Evolutionary conservation across 1,140 invertebrate genomes (phyloP).

Genomic region (Solenopsis fugax): DNA sequence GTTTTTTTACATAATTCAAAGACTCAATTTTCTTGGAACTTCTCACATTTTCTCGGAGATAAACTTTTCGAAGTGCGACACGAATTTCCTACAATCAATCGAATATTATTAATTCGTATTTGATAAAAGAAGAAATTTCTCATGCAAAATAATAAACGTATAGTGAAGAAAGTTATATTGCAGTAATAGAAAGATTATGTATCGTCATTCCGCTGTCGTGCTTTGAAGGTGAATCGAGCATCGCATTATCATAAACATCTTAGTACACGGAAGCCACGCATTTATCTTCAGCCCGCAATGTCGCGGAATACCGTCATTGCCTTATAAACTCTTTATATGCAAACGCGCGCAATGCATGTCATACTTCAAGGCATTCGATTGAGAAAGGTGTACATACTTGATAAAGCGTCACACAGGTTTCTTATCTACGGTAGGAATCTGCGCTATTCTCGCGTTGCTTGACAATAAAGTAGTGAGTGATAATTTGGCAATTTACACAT

Average conservation of each 20-base stretch:
- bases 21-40: background rate
- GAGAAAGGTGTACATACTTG: background rate
- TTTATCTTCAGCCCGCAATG: slow-evolving; percentile 17
- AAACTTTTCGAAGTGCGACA: background rate
- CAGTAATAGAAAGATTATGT: background rate
- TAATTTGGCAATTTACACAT: slow-evolving; percentile 1
- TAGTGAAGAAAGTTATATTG: background rate
- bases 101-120: background rate
- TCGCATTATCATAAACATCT: background rate
- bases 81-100: background rate
- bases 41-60: background rate
- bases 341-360: background rate
- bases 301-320: background rate
- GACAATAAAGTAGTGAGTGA: background rate
- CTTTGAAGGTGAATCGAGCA: background rate
- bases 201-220: background rate
- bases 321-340: background rate
- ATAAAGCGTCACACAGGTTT: background rate
- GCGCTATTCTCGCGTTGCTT: background rate
- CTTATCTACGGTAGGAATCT: slow-evolving; percentile 5
- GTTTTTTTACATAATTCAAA: slow-evolving; percentile 1
- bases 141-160: background rate
- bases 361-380: background rate
- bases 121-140: background rate
- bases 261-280: background rate